Base-by-base conservation (phyloP, 2,888 invertebrate genomes). In the Agrotis exclamationis region DNA sequence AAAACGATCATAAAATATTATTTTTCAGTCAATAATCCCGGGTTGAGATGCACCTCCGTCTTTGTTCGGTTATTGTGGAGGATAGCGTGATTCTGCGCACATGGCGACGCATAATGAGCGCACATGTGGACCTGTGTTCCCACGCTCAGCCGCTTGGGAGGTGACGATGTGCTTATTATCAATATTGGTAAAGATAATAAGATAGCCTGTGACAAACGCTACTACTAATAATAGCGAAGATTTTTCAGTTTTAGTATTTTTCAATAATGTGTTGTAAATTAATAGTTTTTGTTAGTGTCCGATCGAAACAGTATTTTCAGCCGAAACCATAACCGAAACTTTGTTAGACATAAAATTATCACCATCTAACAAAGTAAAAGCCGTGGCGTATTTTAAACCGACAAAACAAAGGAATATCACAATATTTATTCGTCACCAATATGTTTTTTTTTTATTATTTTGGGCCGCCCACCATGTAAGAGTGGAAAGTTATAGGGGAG, bases 21-120 rank as follows among this genome's bases (percentile, higher is more conserved):
- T 63, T 44, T 47, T 28, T n/a, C 9, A 57, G 20, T 24, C 4
- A 64, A 71, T 62, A 62, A 67, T 56, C 33, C 28, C n/a, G 28
- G 24, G n/a, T 11, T 20, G 53, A 22, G 60, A 39, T 67, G 64
- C 66, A 63, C 45, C 47, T 64, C 60, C 66, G 44, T 62, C 39
- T 44, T 77, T 50, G 57, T 64, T 14, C 33, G 51, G 57, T 45
- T 24, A 66, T 60, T 28, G 45, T 64, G 44, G 28, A 24, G 18
- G 20, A 63, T 60, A 48, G 22, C 54, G 64, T 53, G 53, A 54
- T 60, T 28, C 44, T 53, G 53, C 24, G 57, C 83, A 84, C 83
- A 82, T 82, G 83, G 63, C 71, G 66, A 18, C 74, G 83, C 83
- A 77, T 82, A 77, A 75, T 83, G 74, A 51, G 22, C 65, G 78